Conservation (phyloP, 2,888 invertebrate genomes). For the Heliconius ismenius region DNA sequence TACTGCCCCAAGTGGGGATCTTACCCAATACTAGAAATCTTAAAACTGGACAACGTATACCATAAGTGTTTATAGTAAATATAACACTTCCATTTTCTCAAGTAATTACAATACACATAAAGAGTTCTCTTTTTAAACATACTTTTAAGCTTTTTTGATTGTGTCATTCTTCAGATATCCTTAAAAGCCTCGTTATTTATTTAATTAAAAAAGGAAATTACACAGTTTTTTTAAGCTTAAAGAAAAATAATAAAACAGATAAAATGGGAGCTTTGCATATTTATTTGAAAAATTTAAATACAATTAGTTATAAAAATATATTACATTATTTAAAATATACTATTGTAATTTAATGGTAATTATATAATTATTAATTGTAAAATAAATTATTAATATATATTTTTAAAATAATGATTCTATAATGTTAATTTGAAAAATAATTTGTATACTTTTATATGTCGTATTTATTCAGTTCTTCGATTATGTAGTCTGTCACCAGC, state of each 20-base stretch:
- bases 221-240: neutral
- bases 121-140: too few species aligned
- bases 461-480: slow-evolving; percentile 41
- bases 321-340: neutral
- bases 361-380: neutral
- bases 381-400: neutral
- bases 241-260: neutral
- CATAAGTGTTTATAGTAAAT: too few species aligned
- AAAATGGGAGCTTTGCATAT: neutral
- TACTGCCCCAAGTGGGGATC: too few species aligned
- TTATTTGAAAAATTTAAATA: neutral
- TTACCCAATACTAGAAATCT: too few species aligned
- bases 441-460: slow-evolving; percentile 18
- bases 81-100: too few species aligned
- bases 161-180: too few species aligned
- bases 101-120: too few species aligned
- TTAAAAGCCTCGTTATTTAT: too few species aligned
- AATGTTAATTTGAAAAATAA: neutral
- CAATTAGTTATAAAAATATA: neutral
- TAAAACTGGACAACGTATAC: too few species aligned
- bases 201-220: too few species aligned
- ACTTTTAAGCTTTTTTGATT: too few species aligned
- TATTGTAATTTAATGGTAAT: neutral
- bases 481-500: slow-evolving; percentile 45
- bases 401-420: neutral